Base-by-base conservation (phyloP, 2,113 vertebrate genomes). In the Anoura caudifer region DNA sequence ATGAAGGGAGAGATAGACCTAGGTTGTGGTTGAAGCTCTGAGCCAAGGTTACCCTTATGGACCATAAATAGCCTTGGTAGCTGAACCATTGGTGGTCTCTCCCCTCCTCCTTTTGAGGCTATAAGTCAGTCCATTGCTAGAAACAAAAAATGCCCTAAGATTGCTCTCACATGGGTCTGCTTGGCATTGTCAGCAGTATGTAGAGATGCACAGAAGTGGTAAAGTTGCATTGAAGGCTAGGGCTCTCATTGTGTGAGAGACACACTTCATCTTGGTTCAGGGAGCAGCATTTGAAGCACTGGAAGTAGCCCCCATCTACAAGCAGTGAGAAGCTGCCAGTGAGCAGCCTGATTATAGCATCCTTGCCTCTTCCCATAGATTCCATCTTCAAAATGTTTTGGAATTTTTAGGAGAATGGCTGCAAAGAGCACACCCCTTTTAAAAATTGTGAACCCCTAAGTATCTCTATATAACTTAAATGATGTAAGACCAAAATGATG, bases 101-200 rank as follows among this genome's bases (percentile, higher is more conserved):
- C 38, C n/a, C 12, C 11, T 31, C 4, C 47, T 47, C 28, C 6
- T 33, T 4, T 22, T 41, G 45, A 0, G 1, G 41, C 19, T 0
- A 5, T 7, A 45, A 5, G 61, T 54, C 52, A 59, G 41, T 9
- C 50, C 13, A 17, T 41, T 28, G 7, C 47, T 54, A 5, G 28
- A 31, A 56, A 17, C 0, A 0, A 24, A 47, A 47, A 52, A 19
- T 31, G 47, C 5, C 7, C 41, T 14, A 12, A 41, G 17, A 5
- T 15, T 52, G 26, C 31, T 87, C 20, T 61, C 22, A 4, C 24
- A 0, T 2, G 3, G 4, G 20, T 59, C 61, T 45, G 63, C 22
- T 31, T 90, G 69, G 11, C 45, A n/a, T 33, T 12, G 4, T 38
- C 17, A 43, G n/a, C 52, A 52, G n/a, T 20, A 26, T 17, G 26